A percentile compares a stretch with the other conserved stretches of the same genome.
Conservation (phyloP, 2,888 invertebrate species). For the Netelia virgata region DNA sequence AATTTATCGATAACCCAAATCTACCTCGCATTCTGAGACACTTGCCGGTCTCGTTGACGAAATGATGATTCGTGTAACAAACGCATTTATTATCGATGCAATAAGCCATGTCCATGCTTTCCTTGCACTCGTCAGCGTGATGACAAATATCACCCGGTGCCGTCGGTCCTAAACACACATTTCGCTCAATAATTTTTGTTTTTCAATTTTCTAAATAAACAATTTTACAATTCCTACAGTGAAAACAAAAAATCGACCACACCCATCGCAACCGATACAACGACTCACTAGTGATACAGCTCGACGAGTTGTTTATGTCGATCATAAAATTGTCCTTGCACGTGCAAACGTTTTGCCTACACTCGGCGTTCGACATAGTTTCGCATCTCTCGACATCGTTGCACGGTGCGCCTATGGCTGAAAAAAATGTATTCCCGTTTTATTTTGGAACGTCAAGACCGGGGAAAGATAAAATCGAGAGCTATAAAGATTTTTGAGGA, state of each 20-base stretch:
- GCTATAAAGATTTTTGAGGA: neutral
- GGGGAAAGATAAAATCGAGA: neutral
- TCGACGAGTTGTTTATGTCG: slow-evolving; percentile 77
- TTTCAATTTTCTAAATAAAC: neutral
- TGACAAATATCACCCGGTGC: slow-evolving; percentile 74
- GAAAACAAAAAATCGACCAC: neutral
- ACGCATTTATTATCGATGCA: slow-evolving; percentile 74
- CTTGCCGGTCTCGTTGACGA: slow-evolving; percentile 69
- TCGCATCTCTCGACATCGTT: slow-evolving; percentile 56
- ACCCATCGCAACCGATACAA: neutral
- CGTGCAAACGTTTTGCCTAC: slow-evolving; percentile 74
- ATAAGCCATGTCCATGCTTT: slow-evolving; percentile 69
- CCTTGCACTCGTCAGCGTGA: slow-evolving; percentile 74
- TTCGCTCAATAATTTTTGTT: neutral
- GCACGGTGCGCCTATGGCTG: slow-evolving; percentile 74
- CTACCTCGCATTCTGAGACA: slow-evolving; percentile 73
- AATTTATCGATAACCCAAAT: no score
- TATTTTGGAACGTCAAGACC: neutral
- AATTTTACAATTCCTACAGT: neutral
- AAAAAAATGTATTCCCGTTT: slow-evolving; percentile 21
- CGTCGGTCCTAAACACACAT: slow-evolving; percentile 71
- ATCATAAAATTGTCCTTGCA: slow-evolving; percentile 74
- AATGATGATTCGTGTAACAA: slow-evolving; percentile 73
- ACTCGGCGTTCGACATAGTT: slow-evolving; percentile 75
- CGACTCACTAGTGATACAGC: slow-evolving; percentile 75